Conservation (phyloP, 2,888 invertebrate species). For the Zele albiditarsus region DNA sequence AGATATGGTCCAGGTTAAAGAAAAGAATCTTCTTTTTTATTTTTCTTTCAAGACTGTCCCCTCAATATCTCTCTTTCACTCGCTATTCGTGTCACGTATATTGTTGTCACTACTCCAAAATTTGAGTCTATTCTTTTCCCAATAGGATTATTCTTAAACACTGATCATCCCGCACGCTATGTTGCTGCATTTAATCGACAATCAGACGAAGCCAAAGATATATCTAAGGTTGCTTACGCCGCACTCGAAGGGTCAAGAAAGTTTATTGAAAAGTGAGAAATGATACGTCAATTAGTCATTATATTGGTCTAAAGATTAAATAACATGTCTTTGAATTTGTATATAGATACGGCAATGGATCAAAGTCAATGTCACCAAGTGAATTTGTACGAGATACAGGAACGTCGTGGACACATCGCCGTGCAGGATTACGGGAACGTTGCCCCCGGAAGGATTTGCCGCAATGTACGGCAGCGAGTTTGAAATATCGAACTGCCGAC, state of each 20-base stretch:
- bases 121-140: constrained; percentile 26
- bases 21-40: too few species aligned
- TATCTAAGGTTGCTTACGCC: constrained; percentile 81
- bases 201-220: constrained; percentile 76
- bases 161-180: constrained; percentile 80
- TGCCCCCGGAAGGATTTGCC: constrained; percentile 82
- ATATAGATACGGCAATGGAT: not conserved
- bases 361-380: constrained; percentile 9
- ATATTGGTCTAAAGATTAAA: not conserved
- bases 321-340: not conserved
- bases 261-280: constrained; percentile 77
- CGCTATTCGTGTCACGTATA: too few species aligned
- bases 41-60: too few species aligned
- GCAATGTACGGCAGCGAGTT: constrained; percentile 79
- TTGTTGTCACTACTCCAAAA: not conserved
- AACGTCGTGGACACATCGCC: constrained; percentile 45
- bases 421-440: constrained; percentile 68
- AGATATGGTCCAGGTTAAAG: too few species aligned
- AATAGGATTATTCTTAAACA: constrained; percentile 80
- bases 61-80: too few species aligned
- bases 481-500: constrained; percentile 86
- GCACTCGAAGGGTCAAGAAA: constrained; percentile 79
- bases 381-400: constrained; percentile 22
- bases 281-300: not conserved
- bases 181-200: constrained; percentile 84